phyloP scores from a whole-genome alignment of 2,113 vertebrate species.

The Cyanistes caeruleus region DNA sequence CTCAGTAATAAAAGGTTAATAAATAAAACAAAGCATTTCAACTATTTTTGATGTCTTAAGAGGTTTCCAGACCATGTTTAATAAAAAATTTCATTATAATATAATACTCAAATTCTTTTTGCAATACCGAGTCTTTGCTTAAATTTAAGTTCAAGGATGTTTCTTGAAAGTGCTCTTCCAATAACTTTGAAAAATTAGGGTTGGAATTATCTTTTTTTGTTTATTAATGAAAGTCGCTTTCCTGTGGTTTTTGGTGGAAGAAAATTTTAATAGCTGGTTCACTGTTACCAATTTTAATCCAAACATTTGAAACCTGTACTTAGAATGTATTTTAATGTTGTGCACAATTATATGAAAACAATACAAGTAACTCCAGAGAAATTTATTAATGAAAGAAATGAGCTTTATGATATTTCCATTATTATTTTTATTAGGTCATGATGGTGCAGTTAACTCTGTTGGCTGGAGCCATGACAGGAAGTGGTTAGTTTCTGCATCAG shows the following conservation, averaged over 20 bases:
- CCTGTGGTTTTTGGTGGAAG: background rate
- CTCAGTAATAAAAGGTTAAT: background rate
- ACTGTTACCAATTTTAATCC: background rate
- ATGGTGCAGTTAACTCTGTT: slow-evolving; percentile 80
- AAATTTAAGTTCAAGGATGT: background rate
- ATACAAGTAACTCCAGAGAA: background rate
- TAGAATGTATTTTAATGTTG: background rate
- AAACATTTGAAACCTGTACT: background rate
- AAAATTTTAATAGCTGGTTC: background rate
- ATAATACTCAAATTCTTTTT: background rate
- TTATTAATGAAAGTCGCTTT: background rate
- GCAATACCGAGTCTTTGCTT: background rate
- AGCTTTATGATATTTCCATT: background rate
- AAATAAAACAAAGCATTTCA: background rate
- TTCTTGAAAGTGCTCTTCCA: background rate
- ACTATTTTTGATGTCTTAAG: background rate
- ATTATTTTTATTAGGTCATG: slow-evolving; percentile 78
- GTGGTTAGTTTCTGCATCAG: slow-evolving; percentile 83
- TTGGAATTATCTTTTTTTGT: background rate
- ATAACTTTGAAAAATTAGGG: background rate
- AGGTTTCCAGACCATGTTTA: background rate
- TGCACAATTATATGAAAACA: background rate
- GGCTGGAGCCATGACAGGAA: slow-evolving; percentile 85
- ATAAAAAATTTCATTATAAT: background rate
- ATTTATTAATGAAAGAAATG: background rate